Evolutionary conservation across 2,888 invertebrate genomes (phyloP), one percentile per base, ranked within the genome.

Genomic region (Chelonus formosanus): DNA sequence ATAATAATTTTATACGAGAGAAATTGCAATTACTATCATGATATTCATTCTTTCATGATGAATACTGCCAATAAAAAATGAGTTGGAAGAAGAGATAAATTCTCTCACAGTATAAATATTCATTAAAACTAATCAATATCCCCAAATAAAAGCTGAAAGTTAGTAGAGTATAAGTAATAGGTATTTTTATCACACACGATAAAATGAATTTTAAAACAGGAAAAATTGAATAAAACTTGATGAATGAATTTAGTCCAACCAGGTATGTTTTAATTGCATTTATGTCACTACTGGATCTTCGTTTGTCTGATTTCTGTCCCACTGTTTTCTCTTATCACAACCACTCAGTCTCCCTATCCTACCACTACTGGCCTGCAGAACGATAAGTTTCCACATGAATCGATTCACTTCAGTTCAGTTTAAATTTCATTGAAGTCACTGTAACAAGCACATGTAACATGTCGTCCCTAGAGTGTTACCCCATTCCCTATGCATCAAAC

Each of bases 261-360:
- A 68, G 70, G 68, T 70, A 65, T 65, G 63, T 68, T 67, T 71
- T 71, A 71, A 70, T 71, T 71, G 68, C 64, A 52, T 65, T 67
- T 35, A 50, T 50, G 65, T 67, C 53, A 53, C 55, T 35, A 47
- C 58, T 58, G 40, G 36, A 32, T 40, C 36, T 56, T 47, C 10
- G 47, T 43, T 32, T 50, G 34, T 55, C 34, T 43, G 47, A 48
- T 31, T 59, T 35, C 45, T 44, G 47, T 44, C 35, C 45, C 31
- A 55, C 34, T 43, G 45, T 57, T 61, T 52, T 55, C 50, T 58
- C 52, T 52, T 34, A 52, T 48, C 63, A 43, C 44, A n/a, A 44
- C 8, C 35, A 20, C 52, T 40, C 53, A 57, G 57, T 8, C 7
- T 50, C 43, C 36, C 10, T 32, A 50, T 48, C 7, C 4, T 32